Base-by-base conservation (phyloP, 2,797 vertebrate genomes). In the Lerista edwardsae region DNA sequence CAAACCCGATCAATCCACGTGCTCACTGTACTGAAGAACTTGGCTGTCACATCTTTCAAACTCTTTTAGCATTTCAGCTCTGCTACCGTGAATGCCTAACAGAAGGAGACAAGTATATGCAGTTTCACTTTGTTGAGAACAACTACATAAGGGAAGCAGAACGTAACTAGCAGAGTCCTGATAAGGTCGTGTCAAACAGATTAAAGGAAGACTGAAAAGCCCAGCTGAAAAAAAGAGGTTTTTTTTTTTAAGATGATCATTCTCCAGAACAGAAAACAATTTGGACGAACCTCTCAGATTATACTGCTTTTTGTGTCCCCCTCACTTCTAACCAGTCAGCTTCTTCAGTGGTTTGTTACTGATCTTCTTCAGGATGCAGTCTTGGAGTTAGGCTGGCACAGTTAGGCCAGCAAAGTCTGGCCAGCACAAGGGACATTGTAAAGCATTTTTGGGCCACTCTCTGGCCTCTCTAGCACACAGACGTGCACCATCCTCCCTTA, bases 1-100 rank as follows among this genome's bases (percentile, higher is more conserved):
- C 95, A 94, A 86, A 94, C 94, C 92, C 9, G 80, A 93, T 94
- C 89, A 91, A 86, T 95, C 93, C 34, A 68, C 87, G 90, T 92
- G 94, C 91, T 94, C 93, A 87, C 90, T 84, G 90, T 82, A 72
- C 84, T 86, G 93, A 93, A 89, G 91, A 91, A 87, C 91, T 94
- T 90, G 86, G 80, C 94, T 91, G 94, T 92, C 87, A 90, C 88
- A 92, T 93, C 91, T 86, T 90, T 93, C 91, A 89, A 93, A 92
- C 91, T 79, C 87, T 91, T 92, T 93, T 91, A 94, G 91, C 80
- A 29, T 92, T 91, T 67, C 85, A 31, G 82, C 72, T 44, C 84
- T 25, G 85, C 91, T 78, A 90, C 79, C 88, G 75, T 59, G 87
- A 89, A 86, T 73, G 89, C 92, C 72, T 92, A 94, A 95, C 79